phyloP scores from a whole-genome alignment of 2,797 vertebrate genomes.

The Cryptoprocta ferox region DNA sequence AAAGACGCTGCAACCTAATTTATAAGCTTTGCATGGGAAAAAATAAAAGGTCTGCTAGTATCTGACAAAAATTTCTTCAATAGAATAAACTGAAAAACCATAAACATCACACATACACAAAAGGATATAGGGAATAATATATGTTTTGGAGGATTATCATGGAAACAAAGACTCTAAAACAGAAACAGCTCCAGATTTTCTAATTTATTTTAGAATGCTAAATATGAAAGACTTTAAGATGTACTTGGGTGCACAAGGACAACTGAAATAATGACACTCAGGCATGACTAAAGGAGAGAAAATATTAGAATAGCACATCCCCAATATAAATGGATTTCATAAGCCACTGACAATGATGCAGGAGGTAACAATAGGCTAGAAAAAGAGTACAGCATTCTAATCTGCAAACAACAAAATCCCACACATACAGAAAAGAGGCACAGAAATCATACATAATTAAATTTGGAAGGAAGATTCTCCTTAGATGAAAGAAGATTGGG shows the following conservation, averaged over 20 bases:
- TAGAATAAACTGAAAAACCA: not conserved
- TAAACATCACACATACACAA: not conserved
- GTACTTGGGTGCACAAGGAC: not conserved
- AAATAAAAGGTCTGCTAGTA: not conserved
- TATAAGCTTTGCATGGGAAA: not conserved
- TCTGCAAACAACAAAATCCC: not conserved
- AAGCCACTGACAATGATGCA: not conserved
- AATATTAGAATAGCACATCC: not conserved
- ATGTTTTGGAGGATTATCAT: not conserved
- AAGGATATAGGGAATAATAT: not conserved
- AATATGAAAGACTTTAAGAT: conserved; percentile 8
- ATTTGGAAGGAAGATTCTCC: not conserved
- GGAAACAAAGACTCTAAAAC: not conserved
- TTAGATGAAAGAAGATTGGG: not conserved
- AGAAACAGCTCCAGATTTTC: not conserved
- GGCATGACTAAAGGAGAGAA: not conserved
- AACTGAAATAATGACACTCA: not conserved
- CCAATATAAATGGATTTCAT: not conserved
- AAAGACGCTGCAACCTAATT: not conserved
- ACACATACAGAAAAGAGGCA: not conserved
- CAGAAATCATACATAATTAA: not conserved
- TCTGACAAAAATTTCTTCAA: not conserved
- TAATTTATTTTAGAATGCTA: not conserved
- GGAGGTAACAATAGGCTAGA: not conserved
- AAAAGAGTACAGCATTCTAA: not conserved